Percentiles rank a stretch among this genome's conserved stretches.
phyloP scores from a whole-genome alignment of 2,797 vertebrate genomes.

The Hoplostethus atlanticus region DNA sequence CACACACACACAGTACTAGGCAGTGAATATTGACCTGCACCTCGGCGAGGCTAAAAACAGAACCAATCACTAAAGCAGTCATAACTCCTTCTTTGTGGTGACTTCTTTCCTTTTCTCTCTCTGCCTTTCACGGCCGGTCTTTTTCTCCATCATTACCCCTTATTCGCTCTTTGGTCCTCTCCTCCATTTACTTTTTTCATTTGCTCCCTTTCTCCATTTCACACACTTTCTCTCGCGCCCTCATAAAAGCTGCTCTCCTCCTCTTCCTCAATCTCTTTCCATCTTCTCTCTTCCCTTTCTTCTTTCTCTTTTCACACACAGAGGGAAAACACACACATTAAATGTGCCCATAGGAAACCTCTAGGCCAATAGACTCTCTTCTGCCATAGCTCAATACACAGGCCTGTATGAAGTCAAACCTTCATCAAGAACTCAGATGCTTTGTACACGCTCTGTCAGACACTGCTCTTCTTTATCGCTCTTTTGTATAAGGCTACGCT shows the following conservation, averaged over 20 bases:
- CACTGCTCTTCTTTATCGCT: background rate
- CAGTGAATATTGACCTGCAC: slow-evolving; percentile 82
- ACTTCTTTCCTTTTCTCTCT: slow-evolving; percentile 59
- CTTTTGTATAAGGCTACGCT: slow-evolving; percentile 43
- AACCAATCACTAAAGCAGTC: slow-evolving; percentile 79
- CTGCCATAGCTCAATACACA: background rate
- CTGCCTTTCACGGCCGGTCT: slow-evolving; percentile 62
- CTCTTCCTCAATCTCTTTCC: slow-evolving; percentile 6
- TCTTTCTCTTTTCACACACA: slow-evolving; percentile 10
- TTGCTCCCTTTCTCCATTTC: slow-evolving; percentile 40
- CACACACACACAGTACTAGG: slow-evolving; percentile 17
- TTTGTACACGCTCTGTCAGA: slow-evolving; percentile 28
- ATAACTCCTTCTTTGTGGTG: slow-evolving; percentile 76
- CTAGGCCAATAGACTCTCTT: slow-evolving; percentile 5
- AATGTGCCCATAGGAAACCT: slow-evolving; percentile 27
- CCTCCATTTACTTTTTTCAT: slow-evolving; percentile 60
- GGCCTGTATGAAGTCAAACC: slow-evolving; percentile 31
- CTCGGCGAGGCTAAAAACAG: slow-evolving; percentile 81
- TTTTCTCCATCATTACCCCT: slow-evolving; percentile 77
- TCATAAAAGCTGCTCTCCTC: slow-evolving; percentile 55
- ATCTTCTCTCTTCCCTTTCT: slow-evolving; percentile 21
- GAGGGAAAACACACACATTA: background rate
- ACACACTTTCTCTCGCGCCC: slow-evolving; percentile 12
- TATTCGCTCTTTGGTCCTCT: slow-evolving; percentile 62
- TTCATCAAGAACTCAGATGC: slow-evolving; percentile 16